Evolutionary conservation across 2,797 vertebrate species (phyloP).

Genomic region (Falco berigora): DNA sequence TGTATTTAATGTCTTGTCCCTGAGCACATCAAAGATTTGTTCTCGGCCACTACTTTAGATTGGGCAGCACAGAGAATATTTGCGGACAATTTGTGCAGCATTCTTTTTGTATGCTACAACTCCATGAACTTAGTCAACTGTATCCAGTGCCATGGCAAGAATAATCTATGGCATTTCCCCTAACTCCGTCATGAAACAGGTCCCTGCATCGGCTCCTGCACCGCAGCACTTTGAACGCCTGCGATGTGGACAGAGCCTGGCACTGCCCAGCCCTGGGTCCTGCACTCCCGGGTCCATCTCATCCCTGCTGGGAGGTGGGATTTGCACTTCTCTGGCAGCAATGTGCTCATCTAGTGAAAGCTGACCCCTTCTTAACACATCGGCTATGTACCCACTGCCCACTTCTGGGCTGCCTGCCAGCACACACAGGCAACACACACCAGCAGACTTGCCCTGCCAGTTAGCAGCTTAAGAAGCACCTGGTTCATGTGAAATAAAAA

Average conservation of each 20-base stretch:
- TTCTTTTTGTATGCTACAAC: background rate
- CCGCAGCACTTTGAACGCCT: background rate
- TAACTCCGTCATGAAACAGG: background rate
- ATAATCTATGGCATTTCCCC: background rate
- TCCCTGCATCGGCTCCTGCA: background rate
- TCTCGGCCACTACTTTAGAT: background rate
- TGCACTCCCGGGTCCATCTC: background rate
- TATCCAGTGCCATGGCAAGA: background rate
- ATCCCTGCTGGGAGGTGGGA: background rate
- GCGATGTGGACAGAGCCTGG: background rate
- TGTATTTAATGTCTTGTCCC: background rate
- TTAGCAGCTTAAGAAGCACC: background rate
- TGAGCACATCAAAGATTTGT: background rate
- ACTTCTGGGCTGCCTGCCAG: background rate
- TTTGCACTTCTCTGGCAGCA: background rate
- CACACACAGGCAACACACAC: background rate
- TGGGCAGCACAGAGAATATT: background rate
- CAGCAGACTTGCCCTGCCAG: background rate
- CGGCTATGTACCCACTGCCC: background rate
- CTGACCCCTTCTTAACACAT: background rate
- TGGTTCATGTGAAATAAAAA: background rate
- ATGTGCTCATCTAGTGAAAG: background rate
- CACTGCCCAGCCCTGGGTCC: background rate
- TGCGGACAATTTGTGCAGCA: background rate
- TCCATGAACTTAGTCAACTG: background rate